Conservation (phyloP, 2,797 vertebrate species). For the Hippopotamyrus pictus region DNA sequence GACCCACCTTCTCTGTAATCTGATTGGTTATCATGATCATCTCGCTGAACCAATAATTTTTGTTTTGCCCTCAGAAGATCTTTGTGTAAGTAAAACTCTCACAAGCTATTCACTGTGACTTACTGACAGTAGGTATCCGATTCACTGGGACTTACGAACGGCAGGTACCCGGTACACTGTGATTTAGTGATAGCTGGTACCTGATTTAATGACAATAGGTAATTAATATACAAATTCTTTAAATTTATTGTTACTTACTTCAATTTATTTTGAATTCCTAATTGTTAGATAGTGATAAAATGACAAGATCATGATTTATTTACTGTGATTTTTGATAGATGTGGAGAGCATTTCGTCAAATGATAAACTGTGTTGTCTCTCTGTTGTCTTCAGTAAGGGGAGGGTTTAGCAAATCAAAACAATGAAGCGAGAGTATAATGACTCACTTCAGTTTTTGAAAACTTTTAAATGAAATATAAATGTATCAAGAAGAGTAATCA, state of each 20-base stretch:
- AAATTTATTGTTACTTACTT: background rate
- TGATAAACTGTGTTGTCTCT: background rate
- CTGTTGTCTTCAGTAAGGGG: background rate
- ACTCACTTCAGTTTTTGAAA: background rate
- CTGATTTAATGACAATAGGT: background rate
- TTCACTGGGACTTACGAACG: background rate
- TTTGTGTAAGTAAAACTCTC: too few relatives aligned
- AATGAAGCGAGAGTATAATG: background rate
- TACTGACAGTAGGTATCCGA: background rate
- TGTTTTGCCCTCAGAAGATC: too few relatives aligned
- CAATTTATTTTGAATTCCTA: background rate
- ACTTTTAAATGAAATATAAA: background rate
- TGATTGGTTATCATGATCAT: too few relatives aligned
- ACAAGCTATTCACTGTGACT: background rate
- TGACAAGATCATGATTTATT: background rate
- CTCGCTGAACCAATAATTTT: too few relatives aligned
- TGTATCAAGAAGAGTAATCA: background rate
- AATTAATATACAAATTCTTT: background rate
- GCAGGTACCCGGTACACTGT: too few relatives aligned
- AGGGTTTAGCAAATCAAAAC: background rate
- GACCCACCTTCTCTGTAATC: too few relatives aligned
- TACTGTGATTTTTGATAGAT: background rate
- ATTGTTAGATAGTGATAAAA: background rate
- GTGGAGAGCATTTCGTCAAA: background rate
- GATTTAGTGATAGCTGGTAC: background rate